Evolutionary conservation across 2,888 invertebrate species (phyloP).

Genomic region (Drosophila kuntzei): DNA sequence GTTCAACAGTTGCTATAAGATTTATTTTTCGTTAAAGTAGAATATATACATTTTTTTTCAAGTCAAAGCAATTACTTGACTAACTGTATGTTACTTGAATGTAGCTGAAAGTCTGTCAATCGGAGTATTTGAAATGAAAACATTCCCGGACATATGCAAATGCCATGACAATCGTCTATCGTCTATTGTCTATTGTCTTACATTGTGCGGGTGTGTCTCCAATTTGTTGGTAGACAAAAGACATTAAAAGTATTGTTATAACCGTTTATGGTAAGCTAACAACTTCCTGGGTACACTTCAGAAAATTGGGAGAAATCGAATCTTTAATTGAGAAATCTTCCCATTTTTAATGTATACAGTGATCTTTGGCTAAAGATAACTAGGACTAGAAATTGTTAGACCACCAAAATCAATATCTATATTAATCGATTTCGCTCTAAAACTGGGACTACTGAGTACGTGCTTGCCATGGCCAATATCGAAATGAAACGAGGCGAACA

Average conservation of each 20-base stretch:
- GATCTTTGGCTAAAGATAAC: slow-evolving; percentile 49
- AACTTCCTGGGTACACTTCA: slow-evolving; percentile 42
- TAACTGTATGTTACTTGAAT: slow-evolving; percentile 3
- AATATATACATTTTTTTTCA: too few relatives aligned
- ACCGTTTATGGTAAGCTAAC: slow-evolving; percentile 53
- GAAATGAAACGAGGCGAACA: slow-evolving; percentile 54
- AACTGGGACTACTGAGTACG: slow-evolving; percentile 31
- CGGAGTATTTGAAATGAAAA: slow-evolving; percentile 34
- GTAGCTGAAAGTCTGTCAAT: slow-evolving; percentile 37
- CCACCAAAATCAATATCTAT: slow-evolving; percentile 17
- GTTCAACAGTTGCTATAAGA: too few relatives aligned
- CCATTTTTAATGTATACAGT: background rate
- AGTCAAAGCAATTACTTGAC: background rate
- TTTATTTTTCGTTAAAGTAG: too few relatives aligned
- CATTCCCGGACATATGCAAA: slow-evolving; percentile 43
- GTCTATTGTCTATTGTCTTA: slow-evolving; percentile 44
- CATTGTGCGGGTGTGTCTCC: slow-evolving; percentile 61
- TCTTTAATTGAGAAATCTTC: slow-evolving; percentile 3
- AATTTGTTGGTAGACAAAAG: slow-evolving; percentile 17
- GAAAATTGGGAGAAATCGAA: slow-evolving; percentile 2
- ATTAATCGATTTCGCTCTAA: slow-evolving; percentile 26
- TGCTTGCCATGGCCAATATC: slow-evolving; percentile 46
- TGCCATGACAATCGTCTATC: slow-evolving; percentile 46
- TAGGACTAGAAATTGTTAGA: background rate
- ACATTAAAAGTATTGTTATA: slow-evolving; percentile 31